Percentiles rank a stretch among this genome's conserved stretches.
Evolutionary conservation across 2,797 vertebrate genomes (phyloP).

Genomic region (Sebastolobus alascanus): DNA sequence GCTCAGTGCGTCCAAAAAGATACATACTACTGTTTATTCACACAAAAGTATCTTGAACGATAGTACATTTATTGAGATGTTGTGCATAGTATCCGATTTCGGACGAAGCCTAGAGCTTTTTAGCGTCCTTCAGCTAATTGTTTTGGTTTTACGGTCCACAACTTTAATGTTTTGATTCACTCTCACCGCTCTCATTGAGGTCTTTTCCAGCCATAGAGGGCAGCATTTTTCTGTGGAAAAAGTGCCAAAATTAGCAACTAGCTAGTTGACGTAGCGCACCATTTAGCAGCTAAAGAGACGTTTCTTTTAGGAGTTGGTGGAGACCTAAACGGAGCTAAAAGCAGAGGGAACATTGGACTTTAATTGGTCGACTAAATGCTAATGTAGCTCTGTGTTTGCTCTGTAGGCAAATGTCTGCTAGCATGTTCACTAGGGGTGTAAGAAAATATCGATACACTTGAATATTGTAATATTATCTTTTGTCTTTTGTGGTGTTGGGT

Average conservation of each 20-base stretch:
- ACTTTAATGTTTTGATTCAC: neutral
- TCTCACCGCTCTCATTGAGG: neutral
- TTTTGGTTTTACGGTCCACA: neutral
- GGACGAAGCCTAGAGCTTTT: neutral
- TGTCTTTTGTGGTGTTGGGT: no score
- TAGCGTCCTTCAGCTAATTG: neutral
- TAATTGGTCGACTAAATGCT: neutral
- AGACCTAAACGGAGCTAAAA: conserved; percentile 13
- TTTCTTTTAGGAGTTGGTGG: neutral
- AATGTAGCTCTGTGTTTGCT: neutral
- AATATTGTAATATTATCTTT: no score
- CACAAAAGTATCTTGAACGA: no score
- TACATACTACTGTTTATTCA: no score
- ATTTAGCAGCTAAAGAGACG: neutral
- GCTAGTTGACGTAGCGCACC: neutral
- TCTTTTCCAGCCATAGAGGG: neutral
- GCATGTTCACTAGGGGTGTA: accelerated
- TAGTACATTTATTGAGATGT: no score
- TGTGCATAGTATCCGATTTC: no score
- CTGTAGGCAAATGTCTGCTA: neutral
- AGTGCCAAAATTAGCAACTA: neutral
- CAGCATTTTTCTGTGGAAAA: neutral
- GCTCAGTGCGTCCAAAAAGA: no score
- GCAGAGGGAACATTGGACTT: neutral
- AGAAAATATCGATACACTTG: no score